Evolutionary conservation across 2,888 invertebrate genomes (phyloP).

Genomic region (Heliconius cydno): DNA sequence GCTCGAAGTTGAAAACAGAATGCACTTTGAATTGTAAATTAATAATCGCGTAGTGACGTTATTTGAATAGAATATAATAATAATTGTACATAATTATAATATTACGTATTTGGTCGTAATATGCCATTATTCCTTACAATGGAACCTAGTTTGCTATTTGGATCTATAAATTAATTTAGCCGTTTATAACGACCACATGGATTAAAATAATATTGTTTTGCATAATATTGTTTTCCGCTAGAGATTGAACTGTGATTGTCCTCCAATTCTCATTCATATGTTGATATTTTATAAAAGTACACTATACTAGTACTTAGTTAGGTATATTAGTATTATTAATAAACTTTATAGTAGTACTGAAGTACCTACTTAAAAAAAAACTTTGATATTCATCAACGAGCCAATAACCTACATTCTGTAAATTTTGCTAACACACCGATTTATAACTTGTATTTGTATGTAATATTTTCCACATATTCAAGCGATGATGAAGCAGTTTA

Average conservation of each 20-base stretch:
- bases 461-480: slow-evolving; percentile 23
- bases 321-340: not conserved
- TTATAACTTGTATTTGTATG: slow-evolving; percentile 12
- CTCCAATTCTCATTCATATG: not conserved
- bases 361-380: not conserved
- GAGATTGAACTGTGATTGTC: not conserved
- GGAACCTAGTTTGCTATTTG: not conserved
- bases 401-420: slow-evolving; percentile 8
- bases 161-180: not conserved
- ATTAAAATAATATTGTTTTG: no score
- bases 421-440: slow-evolving; percentile 6
- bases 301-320: not conserved
- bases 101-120: slow-evolving; percentile 3
- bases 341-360: no score
- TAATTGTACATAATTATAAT: not conserved
- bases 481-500: slow-evolving; percentile 34
- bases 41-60: not conserved
- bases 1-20: no score
- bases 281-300: not conserved
- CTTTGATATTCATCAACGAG: not conserved
- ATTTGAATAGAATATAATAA: not conserved
- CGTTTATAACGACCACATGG: not conserved
- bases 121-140: not conserved
- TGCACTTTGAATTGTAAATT: no score
- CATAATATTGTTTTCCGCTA: no score